phyloP scores from a whole-genome alignment of 2,113 vertebrate genomes.

The Xerus inauris region DNA sequence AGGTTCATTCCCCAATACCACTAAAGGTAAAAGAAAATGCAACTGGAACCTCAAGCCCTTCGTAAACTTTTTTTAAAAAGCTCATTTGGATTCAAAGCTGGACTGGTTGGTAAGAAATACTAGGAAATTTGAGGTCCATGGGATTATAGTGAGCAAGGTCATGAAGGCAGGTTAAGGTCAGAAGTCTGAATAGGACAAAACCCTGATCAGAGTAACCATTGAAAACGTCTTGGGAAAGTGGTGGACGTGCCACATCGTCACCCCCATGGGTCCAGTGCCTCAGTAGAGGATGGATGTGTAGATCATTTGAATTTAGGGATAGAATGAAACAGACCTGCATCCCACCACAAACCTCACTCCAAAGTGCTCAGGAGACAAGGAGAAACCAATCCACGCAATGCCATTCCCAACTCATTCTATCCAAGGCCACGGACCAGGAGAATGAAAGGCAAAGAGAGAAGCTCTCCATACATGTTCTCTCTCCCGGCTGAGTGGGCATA shows the following conservation, averaged over 20 bases:
- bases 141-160: neutral
- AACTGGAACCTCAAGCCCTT: neutral
- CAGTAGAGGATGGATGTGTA: rapidly evolving
- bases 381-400: neutral
- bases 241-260: neutral
- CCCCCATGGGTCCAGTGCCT: neutral
- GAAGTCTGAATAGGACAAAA: neutral
- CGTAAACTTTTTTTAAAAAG: neutral
- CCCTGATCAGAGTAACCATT: neutral
- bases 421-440: too few relatives aligned
- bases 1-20: too few relatives aligned
- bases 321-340: neutral
- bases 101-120: neutral
- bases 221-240: neutral
- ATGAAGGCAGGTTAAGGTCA: neutral
- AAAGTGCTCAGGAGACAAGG: neutral
- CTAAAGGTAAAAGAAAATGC: neutral
- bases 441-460: neutral
- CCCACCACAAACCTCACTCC: too few relatives aligned
- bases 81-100: neutral
- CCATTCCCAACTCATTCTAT: neutral
- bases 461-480: too few relatives aligned
- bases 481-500: rapidly evolving
- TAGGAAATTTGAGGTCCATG: neutral
- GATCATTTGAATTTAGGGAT: neutral